phyloP scores from a whole-genome alignment of 92 coral and sea anemone genomes.

The Siderastrea radians region DNA sequence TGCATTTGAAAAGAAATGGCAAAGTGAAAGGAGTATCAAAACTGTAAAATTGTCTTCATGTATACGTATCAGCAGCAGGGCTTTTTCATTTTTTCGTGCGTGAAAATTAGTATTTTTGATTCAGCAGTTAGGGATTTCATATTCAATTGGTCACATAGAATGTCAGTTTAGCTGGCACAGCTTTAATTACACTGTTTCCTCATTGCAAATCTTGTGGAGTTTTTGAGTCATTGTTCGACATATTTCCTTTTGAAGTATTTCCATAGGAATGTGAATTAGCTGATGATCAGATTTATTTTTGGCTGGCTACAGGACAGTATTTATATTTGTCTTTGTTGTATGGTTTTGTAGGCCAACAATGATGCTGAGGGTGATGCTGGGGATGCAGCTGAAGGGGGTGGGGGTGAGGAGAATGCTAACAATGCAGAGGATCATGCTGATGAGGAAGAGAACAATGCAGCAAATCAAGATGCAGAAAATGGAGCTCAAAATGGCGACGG shows the following conservation, averaged over 20 bases:
- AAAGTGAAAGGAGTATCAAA: too few species aligned
- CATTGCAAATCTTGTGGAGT: too few species aligned
- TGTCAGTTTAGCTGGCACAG: too few species aligned
- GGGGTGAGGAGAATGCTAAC: constrained; percentile 49
- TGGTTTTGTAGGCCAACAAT: constrained; percentile 13
- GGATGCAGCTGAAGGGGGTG: constrained; percentile 66
- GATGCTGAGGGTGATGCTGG: constrained; percentile 40
- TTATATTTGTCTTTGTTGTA: not conserved
- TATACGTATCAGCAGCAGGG: too few species aligned
- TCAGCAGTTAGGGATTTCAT: too few species aligned
- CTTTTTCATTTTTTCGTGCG: too few species aligned
- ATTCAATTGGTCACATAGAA: too few species aligned
- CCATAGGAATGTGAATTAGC: not conserved
- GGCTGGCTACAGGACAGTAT: not conserved
- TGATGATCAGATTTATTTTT: not conserved
- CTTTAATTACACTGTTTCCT: too few species aligned
- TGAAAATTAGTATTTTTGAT: too few species aligned
- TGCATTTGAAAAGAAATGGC: too few species aligned
- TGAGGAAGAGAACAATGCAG: constrained; percentile 67
- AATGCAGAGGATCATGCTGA: constrained; percentile 38
- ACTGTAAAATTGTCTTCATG: too few species aligned
- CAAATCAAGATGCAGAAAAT: constrained; percentile 77
- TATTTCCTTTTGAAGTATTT: not conserved
- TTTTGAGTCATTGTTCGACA: too few species aligned
- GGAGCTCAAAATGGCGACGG: constrained; percentile 77